Evolutionary conservation across 2,797 vertebrate species (phyloP), one percentile per base, ranked within the genome.

Genomic region (Heteromormyrus szaboi): DNA sequence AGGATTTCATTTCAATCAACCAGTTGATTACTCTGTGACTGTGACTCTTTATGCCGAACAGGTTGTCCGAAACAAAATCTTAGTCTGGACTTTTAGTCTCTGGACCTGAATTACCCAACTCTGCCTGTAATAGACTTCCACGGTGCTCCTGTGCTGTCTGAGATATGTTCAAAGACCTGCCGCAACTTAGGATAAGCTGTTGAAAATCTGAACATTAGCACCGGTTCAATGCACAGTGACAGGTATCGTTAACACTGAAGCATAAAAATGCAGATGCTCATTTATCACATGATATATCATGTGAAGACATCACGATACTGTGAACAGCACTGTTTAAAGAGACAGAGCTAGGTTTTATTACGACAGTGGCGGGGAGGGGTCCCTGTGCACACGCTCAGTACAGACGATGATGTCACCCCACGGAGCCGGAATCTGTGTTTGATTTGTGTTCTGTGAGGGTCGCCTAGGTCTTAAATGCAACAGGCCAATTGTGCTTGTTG

Each of bases 331-430:
- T 86, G 46, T 41, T 41, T 56, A 86, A 56, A 68, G 11, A 68
- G 46, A 50, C 33, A 68, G 17, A 76, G n/a, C 53, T 54, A 25
- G 84, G 12, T 86, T 86, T 53, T 7, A 22, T 29, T 76, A 12
- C 11, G 14, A 14, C 11, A 6, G 65, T 72, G 65, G 65, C 0
- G 11, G 33, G 65, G 44, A 41, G 6, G 19, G 46, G 48, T 53
- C 51, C 6, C 25, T 56, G 37, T 41, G 46, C 81, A 85, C 85
- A 44, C 6, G 51, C 51, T 41, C 53, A 51, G 53, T 56, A 59
- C 53, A 41, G 53, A 85, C 22, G 46, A 59, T 86, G 85, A 86
- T 86, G 85, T 86, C 85, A 86, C 85, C 51, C 85, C 14, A 6
- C 9, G 53, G 85, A 59, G 51, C 33, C 3, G 4, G 53, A 29